These are phyloP conservation scores for Protophormia terraenovae DNA, from an alignment of 2,888 invertebrate species.

Conservation along the genomic window DNA sequence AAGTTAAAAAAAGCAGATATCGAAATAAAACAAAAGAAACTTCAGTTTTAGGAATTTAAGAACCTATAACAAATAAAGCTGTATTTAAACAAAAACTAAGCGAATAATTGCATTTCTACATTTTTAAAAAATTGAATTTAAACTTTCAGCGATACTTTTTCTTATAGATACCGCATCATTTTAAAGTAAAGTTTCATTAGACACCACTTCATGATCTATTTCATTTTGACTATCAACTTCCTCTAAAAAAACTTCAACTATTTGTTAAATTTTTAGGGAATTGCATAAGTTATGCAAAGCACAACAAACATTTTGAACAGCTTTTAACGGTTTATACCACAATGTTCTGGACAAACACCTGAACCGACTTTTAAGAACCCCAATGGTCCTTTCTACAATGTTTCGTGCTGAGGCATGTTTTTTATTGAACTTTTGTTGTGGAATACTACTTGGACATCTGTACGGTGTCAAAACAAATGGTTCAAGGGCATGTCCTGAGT, in stretches of 20 bases:
- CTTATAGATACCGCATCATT: no score
- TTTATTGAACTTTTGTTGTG: constrained; percentile 33
- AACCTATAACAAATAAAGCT: background rate
- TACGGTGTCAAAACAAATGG: constrained; percentile 47
- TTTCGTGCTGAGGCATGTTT: constrained; percentile 29
- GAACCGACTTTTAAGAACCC: constrained; percentile 41
- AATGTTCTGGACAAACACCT: constrained; percentile 26
- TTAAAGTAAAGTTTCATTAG: background rate
- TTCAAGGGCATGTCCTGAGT: constrained; percentile 45
- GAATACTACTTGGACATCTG: background rate
- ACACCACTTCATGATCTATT: constrained; percentile 1
- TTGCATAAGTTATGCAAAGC: constrained; percentile 40
- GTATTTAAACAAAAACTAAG: background rate
- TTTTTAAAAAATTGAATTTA: background rate
- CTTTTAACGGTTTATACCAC: constrained; percentile 21
- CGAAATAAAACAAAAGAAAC: constrained; percentile 1
- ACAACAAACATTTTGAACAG: constrained; percentile 30
- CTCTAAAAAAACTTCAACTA: background rate
- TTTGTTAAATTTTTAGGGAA: background rate
- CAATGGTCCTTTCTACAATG: constrained; percentile 48
- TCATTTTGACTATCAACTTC: background rate
- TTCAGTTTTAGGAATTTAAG: background rate
- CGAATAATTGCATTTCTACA: no score
- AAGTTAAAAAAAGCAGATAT: background rate
- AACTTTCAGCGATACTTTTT: background rate